These are phyloP conservation scores for Grapholita molesta DNA, from an alignment of 1,140 invertebrate genomes.

Conservation along the genomic window DNA sequence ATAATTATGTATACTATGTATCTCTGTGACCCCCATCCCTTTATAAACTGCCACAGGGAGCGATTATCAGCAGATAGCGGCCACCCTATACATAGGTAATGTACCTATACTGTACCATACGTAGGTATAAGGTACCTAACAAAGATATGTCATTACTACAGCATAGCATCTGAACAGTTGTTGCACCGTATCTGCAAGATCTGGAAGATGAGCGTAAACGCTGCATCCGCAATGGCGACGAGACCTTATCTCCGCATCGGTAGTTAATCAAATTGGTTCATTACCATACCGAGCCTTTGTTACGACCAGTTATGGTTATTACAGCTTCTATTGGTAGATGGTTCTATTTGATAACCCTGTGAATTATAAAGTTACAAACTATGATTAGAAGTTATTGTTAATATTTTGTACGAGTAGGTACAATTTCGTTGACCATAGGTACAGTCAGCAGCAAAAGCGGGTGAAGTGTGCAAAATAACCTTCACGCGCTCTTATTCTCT, in stretches of 20 bases:
- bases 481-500: too few species aligned
- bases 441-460: too few species aligned
- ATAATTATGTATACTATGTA: too few species aligned
- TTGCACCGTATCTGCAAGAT: constrained; percentile 17
- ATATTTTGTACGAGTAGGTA: too few species aligned
- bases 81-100: too few species aligned
- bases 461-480: too few species aligned
- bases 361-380: neutral
- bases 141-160: neutral
- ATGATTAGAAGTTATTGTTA: neutral
- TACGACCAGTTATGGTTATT: neutral
- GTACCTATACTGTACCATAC: neutral
- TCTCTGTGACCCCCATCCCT: too few species aligned
- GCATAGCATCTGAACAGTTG: constrained; percentile 22
- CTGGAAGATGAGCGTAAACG: constrained; percentile 31
- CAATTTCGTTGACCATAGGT: too few species aligned
- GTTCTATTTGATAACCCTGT: neutral
- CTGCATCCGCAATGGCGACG: constrained; percentile 33
- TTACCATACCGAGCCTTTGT: constrained; percentile 38
- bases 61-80: too few species aligned
- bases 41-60: too few species aligned
- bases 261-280: constrained; percentile 46
- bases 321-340: neutral
- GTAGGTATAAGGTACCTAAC: neutral
- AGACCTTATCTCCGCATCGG: constrained; percentile 38